These are phyloP conservation scores for Coilia nasus DNA, from an alignment of 2,797 vertebrate species.

Conservation along the genomic window DNA sequence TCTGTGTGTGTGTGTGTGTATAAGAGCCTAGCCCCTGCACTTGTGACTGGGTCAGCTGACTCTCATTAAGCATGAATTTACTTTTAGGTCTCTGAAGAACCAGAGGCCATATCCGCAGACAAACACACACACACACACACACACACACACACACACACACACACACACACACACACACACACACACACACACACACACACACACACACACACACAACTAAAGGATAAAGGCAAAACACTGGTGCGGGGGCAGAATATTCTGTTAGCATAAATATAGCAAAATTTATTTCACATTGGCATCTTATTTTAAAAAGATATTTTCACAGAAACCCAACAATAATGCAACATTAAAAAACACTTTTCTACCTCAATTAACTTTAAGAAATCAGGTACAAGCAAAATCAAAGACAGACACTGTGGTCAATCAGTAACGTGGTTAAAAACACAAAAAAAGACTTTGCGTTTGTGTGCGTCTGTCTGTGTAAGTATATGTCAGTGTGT, in stretches of 20 bases:
- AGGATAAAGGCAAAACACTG: not conserved
- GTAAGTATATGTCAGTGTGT: too few relatives aligned
- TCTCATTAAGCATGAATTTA: constrained; percentile 45
- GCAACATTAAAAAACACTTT: constrained; percentile 39
- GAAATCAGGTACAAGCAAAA: constrained; percentile 30
- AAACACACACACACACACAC: not conserved
- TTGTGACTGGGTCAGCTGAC: constrained; percentile 56
- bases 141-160: not conserved
- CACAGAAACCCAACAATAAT: constrained; percentile 43
- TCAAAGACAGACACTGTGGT: not conserved
- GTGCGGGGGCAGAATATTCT: constrained; percentile 29
- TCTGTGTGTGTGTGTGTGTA: constrained; percentile 7
- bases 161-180: not conserved
- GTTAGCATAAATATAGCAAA: constrained; percentile 62
- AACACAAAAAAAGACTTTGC: not conserved
- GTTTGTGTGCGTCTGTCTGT: not conserved
- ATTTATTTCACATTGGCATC: constrained; percentile 58
- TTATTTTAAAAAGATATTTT: constrained; percentile 53
- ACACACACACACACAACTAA: not conserved
- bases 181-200: not conserved
- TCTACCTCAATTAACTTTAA: constrained; percentile 18
- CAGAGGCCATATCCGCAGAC: not conserved
- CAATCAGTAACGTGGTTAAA: constrained; percentile 16
- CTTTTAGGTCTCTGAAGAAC: constrained; percentile 31
- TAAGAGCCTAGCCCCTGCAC: constrained; percentile 21